These are phyloP conservation scores for Podarcis cretensis DNA, from an alignment of 2,113 vertebrate genomes.

Conservation along the genomic window DNA sequence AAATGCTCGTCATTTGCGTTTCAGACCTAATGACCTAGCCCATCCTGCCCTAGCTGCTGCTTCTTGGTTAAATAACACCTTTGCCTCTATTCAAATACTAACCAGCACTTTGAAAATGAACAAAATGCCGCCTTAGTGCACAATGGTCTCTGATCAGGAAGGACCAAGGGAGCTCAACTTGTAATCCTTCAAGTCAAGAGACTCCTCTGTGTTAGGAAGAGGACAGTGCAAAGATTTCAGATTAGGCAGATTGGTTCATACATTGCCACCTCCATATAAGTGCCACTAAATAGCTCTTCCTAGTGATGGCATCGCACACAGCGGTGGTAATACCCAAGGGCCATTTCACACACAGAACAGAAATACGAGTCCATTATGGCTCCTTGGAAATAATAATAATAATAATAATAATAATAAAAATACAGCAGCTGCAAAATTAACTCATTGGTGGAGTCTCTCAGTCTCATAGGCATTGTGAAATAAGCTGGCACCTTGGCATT, in stretches of 20 bases:
- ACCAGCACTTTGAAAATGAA: constrained; percentile 49
- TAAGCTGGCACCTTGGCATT: background rate
- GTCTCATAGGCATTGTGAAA: too few relatives aligned
- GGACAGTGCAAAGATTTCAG: constrained; percentile 52
- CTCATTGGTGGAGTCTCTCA: too few relatives aligned
- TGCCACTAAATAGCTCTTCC: background rate
- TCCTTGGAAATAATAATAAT: too few relatives aligned
- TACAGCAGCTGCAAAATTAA: too few relatives aligned
- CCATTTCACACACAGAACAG: too few relatives aligned
- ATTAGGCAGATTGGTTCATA: constrained; percentile 12
- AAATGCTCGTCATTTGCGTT: background rate
- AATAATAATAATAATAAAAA: too few relatives aligned
- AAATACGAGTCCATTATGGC: too few relatives aligned
- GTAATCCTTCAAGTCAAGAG: constrained; percentile 18
- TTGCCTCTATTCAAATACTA: constrained; percentile 33
- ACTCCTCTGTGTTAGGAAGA: constrained; percentile 21
- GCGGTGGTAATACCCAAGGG: background rate
- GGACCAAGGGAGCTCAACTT: constrained; percentile 28
- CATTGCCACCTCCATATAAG: background rate
- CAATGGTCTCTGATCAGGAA: constrained; percentile 41
- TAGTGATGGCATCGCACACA: background rate
- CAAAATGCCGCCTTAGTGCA: constrained; percentile 27
- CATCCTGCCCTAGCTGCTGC: background rate
- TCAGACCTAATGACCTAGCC: background rate
- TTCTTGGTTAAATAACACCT: constrained; percentile 38